These are phyloP conservation scores for Sardinella longiceps DNA, from an alignment of 2,797 vertebrate genomes.

Conservation along the genomic window DNA sequence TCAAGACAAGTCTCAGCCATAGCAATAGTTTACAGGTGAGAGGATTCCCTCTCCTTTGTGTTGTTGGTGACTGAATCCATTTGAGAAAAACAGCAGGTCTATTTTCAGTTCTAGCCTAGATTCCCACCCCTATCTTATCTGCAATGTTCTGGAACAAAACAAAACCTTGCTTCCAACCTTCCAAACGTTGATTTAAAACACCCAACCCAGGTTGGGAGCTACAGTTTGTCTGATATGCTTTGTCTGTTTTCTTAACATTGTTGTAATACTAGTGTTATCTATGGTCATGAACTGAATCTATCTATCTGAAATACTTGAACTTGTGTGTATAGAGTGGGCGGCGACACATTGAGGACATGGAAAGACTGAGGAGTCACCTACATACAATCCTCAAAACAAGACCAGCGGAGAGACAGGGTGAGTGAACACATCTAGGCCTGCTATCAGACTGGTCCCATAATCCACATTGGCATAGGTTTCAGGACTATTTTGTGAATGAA, in stretches of 20 bases:
- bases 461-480: not conserved
- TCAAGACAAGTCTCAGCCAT: slow-evolving; percentile 35
- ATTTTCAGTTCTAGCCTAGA: too few relatives aligned
- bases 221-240: not conserved
- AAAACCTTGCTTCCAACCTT: too few relatives aligned
- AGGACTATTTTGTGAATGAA: not conserved
- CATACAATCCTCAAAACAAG: slow-evolving; percentile 48
- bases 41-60: not conserved
- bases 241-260: not conserved
- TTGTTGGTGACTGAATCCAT: not conserved
- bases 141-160: too few relatives aligned
- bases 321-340: slow-evolving; percentile 47
- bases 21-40: slow-evolving; percentile 21
- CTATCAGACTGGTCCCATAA: not conserved
- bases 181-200: too few relatives aligned
- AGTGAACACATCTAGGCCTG: slow-evolving; percentile 12
- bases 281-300: not conserved
- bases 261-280: too few relatives aligned
- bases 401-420: slow-evolving; percentile 37
- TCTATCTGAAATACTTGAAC: not conserved
- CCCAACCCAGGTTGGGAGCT: not conserved
- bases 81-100: too few relatives aligned
- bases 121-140: too few relatives aligned
- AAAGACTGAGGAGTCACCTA: slow-evolving; percentile 53
- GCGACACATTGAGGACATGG: slow-evolving; percentile 57